A percentile compares a stretch with the other conserved stretches of the same genome.
These are phyloP conservation scores for Pristionchus japonicus DNA, from an alignment of 2,888 invertebrate genomes.

Conservation along the genomic window DNA sequence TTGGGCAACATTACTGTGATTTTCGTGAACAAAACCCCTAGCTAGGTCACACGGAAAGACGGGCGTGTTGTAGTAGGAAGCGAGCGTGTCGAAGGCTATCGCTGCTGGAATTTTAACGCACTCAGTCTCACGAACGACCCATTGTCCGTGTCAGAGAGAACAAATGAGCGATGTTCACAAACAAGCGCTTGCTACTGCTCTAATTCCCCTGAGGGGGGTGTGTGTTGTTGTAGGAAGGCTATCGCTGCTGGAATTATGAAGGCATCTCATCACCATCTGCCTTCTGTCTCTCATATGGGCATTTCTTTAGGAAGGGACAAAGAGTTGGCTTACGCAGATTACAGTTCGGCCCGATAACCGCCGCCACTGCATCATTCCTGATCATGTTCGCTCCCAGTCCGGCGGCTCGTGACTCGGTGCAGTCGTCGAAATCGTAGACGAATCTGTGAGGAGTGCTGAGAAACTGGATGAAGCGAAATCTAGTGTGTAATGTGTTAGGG, in stretches of 20 bases:
- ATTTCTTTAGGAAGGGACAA: neutral
- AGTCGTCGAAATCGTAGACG: constrained; percentile 26
- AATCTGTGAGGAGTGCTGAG: neutral
- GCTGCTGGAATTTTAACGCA: constrained; percentile 55
- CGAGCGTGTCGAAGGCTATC: constrained; percentile 52
- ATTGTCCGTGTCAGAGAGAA: too few relatives aligned
- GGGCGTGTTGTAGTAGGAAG: constrained; percentile 58
- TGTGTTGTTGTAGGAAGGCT: neutral
- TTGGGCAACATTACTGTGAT: neutral
- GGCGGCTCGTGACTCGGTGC: neutral
- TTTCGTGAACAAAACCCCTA: constrained; percentile 19
- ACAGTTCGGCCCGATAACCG: constrained; percentile 37
- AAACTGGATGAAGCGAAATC: neutral
- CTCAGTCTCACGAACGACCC: too few relatives aligned
- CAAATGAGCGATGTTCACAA: neutral
- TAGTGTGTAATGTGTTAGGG: too few relatives aligned
- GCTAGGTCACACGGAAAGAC: constrained; percentile 61
- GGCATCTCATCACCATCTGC: too few relatives aligned
- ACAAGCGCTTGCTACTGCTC: neutral
- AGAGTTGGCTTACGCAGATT: constrained; percentile 10
- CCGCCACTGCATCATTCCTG: neutral
- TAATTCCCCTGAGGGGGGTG: neutral
- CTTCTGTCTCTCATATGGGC: too few relatives aligned
- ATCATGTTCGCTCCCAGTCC: constrained; percentile 22
- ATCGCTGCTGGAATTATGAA: neutral